Evolutionary conservation across 2,888 invertebrate genomes (phyloP).

Genomic region (Orthonevra nobilis): DNA sequence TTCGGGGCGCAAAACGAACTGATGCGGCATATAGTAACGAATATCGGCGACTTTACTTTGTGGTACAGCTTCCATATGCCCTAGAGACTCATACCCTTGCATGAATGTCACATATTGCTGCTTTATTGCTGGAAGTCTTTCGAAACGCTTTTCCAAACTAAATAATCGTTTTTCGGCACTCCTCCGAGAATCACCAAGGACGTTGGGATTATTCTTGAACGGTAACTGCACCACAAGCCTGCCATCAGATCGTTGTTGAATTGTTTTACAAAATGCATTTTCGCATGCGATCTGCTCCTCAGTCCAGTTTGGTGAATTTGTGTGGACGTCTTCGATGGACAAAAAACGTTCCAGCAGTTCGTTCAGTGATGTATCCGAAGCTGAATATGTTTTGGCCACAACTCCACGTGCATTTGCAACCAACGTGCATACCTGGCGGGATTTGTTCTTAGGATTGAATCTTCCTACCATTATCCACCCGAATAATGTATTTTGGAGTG

Average conservation of each 20-base stretch:
- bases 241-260: conserved; percentile 7
- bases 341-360: conserved; percentile 7
- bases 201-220: conserved; percentile 31
- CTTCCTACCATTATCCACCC: conserved; percentile 31
- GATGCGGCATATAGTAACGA: conserved; percentile 24
- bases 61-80: conserved; percentile 26
- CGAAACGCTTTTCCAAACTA: conserved; percentile 11
- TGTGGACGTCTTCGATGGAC: not conserved
- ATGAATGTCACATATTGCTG: conserved; percentile 16
- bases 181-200: conserved; percentile 36
- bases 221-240: conserved; percentile 20
- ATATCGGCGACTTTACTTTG: not conserved
- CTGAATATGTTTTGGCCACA: no score
- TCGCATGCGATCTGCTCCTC: conserved; percentile 14
- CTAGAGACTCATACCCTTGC: conserved; percentile 25
- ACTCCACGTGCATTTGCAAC: not conserved
- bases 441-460: not conserved
- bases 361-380: not conserved
- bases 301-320: conserved; percentile 14
- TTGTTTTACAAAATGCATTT: not conserved
- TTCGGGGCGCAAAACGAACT: conserved; percentile 27
- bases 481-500: conserved; percentile 14
- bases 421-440: not conserved
- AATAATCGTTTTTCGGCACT: conserved; percentile 23
- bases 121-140: conserved; percentile 10